Percentiles rank a stretch among this genome's conserved stretches.
These are phyloP conservation scores for Drosophila aldrichi DNA, from an alignment of 2,888 invertebrate genomes.

Conservation along the genomic window DNA sequence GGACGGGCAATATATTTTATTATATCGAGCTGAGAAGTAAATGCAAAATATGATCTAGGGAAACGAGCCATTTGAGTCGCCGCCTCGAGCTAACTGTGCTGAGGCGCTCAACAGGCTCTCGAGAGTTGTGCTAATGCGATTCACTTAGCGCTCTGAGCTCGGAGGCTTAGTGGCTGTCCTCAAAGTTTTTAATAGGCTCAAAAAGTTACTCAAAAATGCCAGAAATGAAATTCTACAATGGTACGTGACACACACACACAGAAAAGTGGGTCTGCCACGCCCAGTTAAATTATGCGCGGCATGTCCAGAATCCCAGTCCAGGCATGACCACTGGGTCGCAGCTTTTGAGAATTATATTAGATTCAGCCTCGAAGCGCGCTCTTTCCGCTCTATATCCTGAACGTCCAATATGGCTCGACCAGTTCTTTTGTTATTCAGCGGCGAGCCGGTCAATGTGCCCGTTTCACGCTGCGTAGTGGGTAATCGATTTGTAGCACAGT, in stretches of 20 bases:
- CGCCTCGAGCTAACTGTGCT: slow-evolving; percentile 5
- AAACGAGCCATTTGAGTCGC: not conserved
- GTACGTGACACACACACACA: slow-evolving; percentile 41
- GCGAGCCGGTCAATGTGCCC: slow-evolving; percentile 41
- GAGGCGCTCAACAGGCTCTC: slow-evolving; percentile 26
- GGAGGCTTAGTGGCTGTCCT: not conserved
- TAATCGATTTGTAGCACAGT: slow-evolving; percentile 71
- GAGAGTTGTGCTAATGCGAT: slow-evolving; percentile 49
- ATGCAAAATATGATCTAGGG: slow-evolving; percentile 20
- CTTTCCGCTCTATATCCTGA: not conserved
- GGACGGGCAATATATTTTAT: too few species aligned
- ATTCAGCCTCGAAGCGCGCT: not conserved
- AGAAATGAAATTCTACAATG: slow-evolving; percentile 40
- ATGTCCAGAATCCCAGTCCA: slow-evolving; percentile 33
- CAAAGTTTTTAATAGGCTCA: slow-evolving; percentile 34
- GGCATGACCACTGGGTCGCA: slow-evolving; percentile 23
- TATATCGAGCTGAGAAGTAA: slow-evolving; percentile 2
- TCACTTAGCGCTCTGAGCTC: slow-evolving; percentile 32
- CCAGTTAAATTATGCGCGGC: slow-evolving; percentile 39
- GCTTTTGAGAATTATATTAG: slow-evolving; percentile 17
- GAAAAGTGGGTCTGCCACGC: slow-evolving; percentile 9
- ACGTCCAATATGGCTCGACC: not conserved
- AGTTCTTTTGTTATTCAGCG: slow-evolving; percentile 31
- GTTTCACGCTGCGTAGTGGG: slow-evolving; percentile 71
- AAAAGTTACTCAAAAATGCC: slow-evolving; percentile 17